Evolutionary conservation across 2,888 invertebrate genomes (phyloP), one percentile per base, ranked within the genome.

Genomic region (Gryllus longicercus): DNA sequence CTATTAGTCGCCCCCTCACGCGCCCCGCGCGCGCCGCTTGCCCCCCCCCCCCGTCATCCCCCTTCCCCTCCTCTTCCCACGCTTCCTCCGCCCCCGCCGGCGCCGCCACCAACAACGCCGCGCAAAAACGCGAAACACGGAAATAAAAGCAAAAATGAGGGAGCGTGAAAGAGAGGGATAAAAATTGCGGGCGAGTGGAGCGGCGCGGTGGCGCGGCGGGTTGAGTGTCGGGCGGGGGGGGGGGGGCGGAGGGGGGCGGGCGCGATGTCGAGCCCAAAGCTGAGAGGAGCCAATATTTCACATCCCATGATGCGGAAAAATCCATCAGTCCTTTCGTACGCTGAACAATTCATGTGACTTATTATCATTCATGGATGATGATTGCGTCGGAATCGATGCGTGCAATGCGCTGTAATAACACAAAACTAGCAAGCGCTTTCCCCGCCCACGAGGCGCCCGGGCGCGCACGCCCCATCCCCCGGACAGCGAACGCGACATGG

Each of bases 371-470:
- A 78, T 78, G 18, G 78, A 75, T 74, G 81, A 81, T 79, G 79
- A 79, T 81, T 77, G 77, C 79, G 77, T 79, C 76, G 78, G 81
- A 79, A 79, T 79, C 79, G 80, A 80, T 79, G 80, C 78, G 74
- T 80, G 80, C 80, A 50, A 78, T 80, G 80, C 75, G 78, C 78
- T 80, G 80, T 80, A 80, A 80, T 77, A 80, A 51, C 80, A 75
- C 77, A 18, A 25, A 63, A 63, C 63, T 63, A 63, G 63, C 77
- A 38, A 49, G 50, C 50, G 50, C 77, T 49, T 21, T 77, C 50
- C 50, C 51, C 77, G 16, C 77, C 77, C 49, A 38, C 50, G 18
- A 38, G 38, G 38, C 38, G 38, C 38, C 38, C 38, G 38, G 38
- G 38, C 38, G 38, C 38, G 38, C 38, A 25, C 49, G 25, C 18